Percentiles rank a stretch among this genome's conserved stretches.
Conservation (phyloP, 2,113 vertebrate genomes). For the Archocentrus centrarchus region DNA sequence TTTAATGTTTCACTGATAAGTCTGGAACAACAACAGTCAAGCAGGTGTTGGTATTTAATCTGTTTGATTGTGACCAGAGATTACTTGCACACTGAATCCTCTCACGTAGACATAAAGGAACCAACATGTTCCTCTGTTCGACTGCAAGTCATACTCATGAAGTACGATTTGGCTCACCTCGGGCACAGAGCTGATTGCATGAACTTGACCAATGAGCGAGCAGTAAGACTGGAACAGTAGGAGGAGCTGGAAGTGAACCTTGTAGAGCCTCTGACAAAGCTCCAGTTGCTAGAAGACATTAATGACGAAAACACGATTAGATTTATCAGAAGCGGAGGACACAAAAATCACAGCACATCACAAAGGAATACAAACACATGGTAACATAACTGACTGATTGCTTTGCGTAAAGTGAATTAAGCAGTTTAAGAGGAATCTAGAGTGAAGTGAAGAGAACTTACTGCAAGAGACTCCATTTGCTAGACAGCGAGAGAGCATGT, state of each 20-base stretch:
- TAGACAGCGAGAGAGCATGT: constrained; percentile 97
- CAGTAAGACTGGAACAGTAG: constrained; percentile 99
- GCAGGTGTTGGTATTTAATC: neutral
- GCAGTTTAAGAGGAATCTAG: constrained; percentile 36
- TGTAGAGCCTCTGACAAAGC: constrained; percentile 97
- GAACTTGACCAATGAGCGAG: constrained; percentile 96
- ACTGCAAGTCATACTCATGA: neutral
- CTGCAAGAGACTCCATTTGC: constrained; percentile 99
- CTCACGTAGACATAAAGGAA: neutral
- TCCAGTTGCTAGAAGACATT: constrained; percentile 90
- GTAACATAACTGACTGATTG: neutral
- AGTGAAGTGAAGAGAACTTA: constrained; percentile 88
- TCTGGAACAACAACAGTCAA: neutral
- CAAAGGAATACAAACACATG: constrained; percentile 22
- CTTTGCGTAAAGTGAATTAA: constrained; percentile 26
- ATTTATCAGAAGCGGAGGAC: neutral
- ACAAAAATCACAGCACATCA: neutral
- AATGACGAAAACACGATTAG: constrained; percentile 35
- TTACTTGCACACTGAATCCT: neutral
- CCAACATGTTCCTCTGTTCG: neutral
- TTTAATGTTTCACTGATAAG: neutral
- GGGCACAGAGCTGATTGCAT: constrained; percentile 94
- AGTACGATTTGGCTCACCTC: constrained; percentile 84
- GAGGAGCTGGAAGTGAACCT: constrained; percentile 98
- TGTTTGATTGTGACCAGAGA: neutral